Conservation (phyloP, 2,888 invertebrate genomes). For the Pseudeuparius sepicola region DNA sequence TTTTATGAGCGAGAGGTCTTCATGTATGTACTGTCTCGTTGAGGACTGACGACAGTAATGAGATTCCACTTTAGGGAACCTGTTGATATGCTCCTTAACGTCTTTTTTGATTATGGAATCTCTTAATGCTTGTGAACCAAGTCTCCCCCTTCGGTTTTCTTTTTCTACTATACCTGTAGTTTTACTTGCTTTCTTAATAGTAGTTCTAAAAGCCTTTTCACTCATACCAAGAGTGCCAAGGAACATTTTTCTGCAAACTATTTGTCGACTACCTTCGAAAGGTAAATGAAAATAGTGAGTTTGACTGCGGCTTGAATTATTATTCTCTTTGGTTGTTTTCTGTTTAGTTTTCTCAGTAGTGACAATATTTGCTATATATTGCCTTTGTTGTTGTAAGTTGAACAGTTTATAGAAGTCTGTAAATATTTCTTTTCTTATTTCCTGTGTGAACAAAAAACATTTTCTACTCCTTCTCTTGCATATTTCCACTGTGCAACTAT, state of each 20-base stretch:
- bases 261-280: not conserved
- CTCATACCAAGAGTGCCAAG: slow-evolving; percentile 2
- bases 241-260: slow-evolving; percentile 6
- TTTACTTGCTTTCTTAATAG: not conserved
- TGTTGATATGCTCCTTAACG: slow-evolving; percentile 8
- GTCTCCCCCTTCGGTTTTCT: slow-evolving; percentile 2
- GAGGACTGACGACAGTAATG: slow-evolving; percentile 13
- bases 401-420: slow-evolving; percentile 2
- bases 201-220: slow-evolving; percentile 1
- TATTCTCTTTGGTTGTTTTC: slow-evolving; percentile 2
- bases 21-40: slow-evolving; percentile 12
- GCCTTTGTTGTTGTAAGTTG: slow-evolving; percentile 2
- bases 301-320: not conserved
- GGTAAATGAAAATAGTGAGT: slow-evolving; percentile 7
- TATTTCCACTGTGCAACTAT: slow-evolving; percentile 3
- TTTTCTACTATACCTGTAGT: slow-evolving; percentile 6
- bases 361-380: slow-evolving; percentile 4
- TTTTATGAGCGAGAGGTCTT: slow-evolving; percentile 10
- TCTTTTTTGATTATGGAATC: not conserved
- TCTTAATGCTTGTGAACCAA: not conserved
- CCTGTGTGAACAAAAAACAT: not conserved
- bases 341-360: too few relatives aligned
- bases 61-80: slow-evolving; percentile 13
- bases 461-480: slow-evolving; percentile 6
- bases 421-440: slow-evolving; percentile 5